Conservation (phyloP, 2,888 invertebrate genomes). For the Tenthredo amoena region DNA sequence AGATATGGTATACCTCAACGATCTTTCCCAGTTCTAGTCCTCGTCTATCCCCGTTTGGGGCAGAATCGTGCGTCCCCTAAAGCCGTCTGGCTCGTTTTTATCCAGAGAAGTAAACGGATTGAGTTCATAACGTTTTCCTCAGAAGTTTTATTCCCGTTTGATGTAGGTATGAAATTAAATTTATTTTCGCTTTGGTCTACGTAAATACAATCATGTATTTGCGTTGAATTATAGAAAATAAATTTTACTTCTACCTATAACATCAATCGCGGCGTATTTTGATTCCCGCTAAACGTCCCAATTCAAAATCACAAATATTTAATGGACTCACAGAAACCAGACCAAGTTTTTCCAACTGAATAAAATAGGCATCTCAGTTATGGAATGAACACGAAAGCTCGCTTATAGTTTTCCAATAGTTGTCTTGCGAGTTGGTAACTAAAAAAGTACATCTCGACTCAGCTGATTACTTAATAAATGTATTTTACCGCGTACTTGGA, state of each 20-base stretch:
- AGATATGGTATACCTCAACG: constrained; percentile 40
- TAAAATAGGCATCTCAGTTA: not conserved
- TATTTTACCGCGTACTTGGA: not conserved
- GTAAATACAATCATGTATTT: not conserved
- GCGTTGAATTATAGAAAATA: not conserved
- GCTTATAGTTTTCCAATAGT: not conserved
- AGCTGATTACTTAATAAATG: not conserved
- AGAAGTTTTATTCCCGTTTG: not conserved
- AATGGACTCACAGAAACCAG: not conserved
- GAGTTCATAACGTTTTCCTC: not conserved
- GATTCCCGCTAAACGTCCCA: not conserved
- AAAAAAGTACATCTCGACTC: not conserved
- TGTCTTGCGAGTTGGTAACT: not conserved
- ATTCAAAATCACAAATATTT: not conserved
- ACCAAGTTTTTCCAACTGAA: not conserved
- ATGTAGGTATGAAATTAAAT: not conserved
- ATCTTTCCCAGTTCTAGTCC: constrained; percentile 42
- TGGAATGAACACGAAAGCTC: not conserved
- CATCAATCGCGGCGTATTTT: not conserved
- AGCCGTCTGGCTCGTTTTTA: constrained; percentile 17
- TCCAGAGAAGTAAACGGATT: not conserved
- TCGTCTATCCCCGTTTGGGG: constrained; percentile 14
- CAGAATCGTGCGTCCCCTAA: constrained; percentile 13
- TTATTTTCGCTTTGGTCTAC: not conserved
- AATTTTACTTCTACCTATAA: not conserved